Conservation (phyloP, 2,113 vertebrate species). For the Prunella himalayana region DNA sequence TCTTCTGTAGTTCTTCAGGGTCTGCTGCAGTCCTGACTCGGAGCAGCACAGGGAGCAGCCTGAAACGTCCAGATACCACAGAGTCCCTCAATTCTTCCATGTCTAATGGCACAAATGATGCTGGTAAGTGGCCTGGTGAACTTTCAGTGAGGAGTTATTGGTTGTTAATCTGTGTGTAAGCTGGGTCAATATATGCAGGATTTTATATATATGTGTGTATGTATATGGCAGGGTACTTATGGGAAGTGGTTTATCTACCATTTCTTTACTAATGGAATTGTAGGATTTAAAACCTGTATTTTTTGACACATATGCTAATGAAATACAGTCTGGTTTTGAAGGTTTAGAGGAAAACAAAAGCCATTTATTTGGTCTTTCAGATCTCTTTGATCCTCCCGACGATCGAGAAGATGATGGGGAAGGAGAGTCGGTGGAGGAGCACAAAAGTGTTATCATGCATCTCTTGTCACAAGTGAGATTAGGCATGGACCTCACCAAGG, state of each 20-base stretch:
- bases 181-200: background rate
- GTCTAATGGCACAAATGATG: conserved; percentile 95
- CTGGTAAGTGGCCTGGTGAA: conserved; percentile 73
- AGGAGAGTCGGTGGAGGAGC: conserved; percentile 95
- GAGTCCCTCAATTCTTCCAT: conserved; percentile 95
- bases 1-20: conserved; percentile 77
- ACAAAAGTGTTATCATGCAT: conserved; percentile 99
- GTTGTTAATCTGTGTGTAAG: background rate
- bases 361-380: conserved; percentile 63
- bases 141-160: background rate
- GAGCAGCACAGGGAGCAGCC: conserved; percentile 79
- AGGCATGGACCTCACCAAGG: conserved; percentile 99
- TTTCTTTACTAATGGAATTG: background rate
- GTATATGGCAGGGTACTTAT: background rate
- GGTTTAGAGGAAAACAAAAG: background rate
- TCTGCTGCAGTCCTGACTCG: conserved; percentile 77
- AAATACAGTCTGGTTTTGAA: background rate
- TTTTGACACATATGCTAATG: background rate
- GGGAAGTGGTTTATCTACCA: background rate
- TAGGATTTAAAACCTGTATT: background rate
- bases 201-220: background rate
- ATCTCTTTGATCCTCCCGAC: conserved; percentile 90
- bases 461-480: conserved; percentile 94
- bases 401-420: conserved; percentile 92
- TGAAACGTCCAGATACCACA: conserved; percentile 91